A percentile compares a stretch with the other conserved stretches of the same genome.
phyloP scores from a whole-genome alignment of 2,113 vertebrate species.

The Periophthalmus modestus region DNA sequence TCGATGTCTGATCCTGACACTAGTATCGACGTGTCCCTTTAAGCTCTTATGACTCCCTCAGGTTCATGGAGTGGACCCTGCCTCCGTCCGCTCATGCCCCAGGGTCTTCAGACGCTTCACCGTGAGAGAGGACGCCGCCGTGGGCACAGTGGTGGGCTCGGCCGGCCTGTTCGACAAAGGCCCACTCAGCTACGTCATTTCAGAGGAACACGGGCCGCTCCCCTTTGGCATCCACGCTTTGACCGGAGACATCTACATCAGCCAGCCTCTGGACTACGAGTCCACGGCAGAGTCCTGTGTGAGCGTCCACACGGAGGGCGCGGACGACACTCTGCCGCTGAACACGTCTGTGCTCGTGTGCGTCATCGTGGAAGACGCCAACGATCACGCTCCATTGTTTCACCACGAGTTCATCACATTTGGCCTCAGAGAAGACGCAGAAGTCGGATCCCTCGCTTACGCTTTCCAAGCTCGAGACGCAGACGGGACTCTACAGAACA shows the following conservation, averaged over 20 bases:
- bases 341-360: constrained; percentile 77
- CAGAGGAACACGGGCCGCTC: constrained; percentile 73
- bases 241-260: constrained; percentile 85
- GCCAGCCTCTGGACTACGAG: constrained; percentile 88
- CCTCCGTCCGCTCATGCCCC: constrained; percentile 28
- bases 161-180: constrained; percentile 56
- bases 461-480: constrained; percentile 86
- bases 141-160: constrained; percentile 79
- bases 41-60: constrained; percentile 47
- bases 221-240: constrained; percentile 83
- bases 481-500: constrained; percentile 85
- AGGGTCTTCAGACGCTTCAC: constrained; percentile 77
- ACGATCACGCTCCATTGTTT: constrained; percentile 87
- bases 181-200: constrained; percentile 76
- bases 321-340: constrained; percentile 40
- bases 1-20: too few relatives aligned
- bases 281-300: constrained; percentile 79
- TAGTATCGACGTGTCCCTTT: too few relatives aligned
- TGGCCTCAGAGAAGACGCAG: constrained; percentile 81
- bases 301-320: constrained; percentile 73
- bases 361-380: constrained; percentile 85
- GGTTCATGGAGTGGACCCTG: constrained; percentile 77
- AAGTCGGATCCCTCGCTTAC: constrained; percentile 79
- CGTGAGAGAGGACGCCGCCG: constrained; percentile 82
- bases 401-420: constrained; percentile 81